Percentiles rank a stretch among this genome's conserved stretches.
Evolutionary conservation across 2,888 invertebrate species (phyloP).

Genomic region (Volucella bombylans): DNA sequence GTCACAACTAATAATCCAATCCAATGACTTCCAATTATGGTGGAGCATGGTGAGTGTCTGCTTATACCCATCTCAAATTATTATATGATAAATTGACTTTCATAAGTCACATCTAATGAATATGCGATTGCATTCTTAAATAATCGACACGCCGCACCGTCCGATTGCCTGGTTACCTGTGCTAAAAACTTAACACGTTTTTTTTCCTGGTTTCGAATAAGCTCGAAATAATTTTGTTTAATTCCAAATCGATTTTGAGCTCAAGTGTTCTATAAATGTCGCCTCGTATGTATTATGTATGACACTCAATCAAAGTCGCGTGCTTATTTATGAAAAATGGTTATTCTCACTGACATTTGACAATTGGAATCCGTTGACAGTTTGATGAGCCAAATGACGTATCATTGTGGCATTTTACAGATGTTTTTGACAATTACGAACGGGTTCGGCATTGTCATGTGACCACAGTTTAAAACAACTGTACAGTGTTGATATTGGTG

Average conservation of each 20-base stretch:
- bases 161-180: neutral
- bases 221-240: conserved; percentile 3
- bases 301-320: conserved; percentile 4
- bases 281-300: neutral
- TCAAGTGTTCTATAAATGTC: conserved; percentile 11
- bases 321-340: conserved; percentile 5
- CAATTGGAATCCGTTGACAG: no score
- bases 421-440: conserved; percentile 7
- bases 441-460: neutral
- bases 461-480: conserved; percentile 11
- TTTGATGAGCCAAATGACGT: no score
- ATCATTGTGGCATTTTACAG: neutral
- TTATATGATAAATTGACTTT: conserved; percentile 3
- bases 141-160: neutral
- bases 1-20: neutral
- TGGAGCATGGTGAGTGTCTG: neutral
- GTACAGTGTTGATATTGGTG: conserved; percentile 1
- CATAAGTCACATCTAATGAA: conserved; percentile 16
- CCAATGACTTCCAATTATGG: conserved; percentile 7
- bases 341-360: neutral
- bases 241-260: neutral
- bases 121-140: conserved; percentile 7
- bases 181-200: conserved; percentile 20
- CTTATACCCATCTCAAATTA: neutral
- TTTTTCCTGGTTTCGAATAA: neutral